Base-by-base conservation (phyloP, 2,888 invertebrate species). In the Xanthia togata region DNA sequence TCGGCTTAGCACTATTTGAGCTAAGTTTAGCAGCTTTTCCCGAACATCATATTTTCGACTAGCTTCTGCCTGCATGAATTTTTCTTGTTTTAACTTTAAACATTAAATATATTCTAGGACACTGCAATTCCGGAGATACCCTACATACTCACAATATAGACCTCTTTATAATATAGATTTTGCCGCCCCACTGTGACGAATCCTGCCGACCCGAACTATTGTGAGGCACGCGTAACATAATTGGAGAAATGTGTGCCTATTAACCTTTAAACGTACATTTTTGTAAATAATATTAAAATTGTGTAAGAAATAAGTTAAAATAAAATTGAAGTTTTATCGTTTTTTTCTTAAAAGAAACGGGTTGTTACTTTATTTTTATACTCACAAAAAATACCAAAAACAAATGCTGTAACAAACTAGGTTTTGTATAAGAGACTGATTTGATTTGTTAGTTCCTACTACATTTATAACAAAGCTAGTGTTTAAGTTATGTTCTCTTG, bases 221-320 rank as follows among this genome's bases (percentile, higher is more conserved):
- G 26, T 26, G 9, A 26, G 20, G 1, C 3, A 44, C 11, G 20
- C 20, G 6, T 38, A 8, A 17, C 2, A 41, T n/a, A 38, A 41
- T 17, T 2, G 20, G 26, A 11, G 5, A 17, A 26, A 41, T 26
- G 20, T 26, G 41, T 64, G 2, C n/a, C n/a, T n/a, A n/a, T 17
- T n/a, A 26, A 11, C 38, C 9, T 17, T 64, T 26, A 26, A 17
- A n/a, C 12, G n/a, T 26, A n/a, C 5, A 55, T n/a, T n/a, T 35
- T 35, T 68, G 41, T 14, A 12, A 9, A 44, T 44, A 44, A 44
- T 35, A 50, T 53, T 53, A 31, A 41, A 62, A 72, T 26, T 44
- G 55, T 70, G 17, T 70, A 44, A 70, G 31, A 35, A 67, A 35
- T 17, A 67, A 70, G 31, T 8, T 53, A 35, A 35, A 47, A 50